These are phyloP conservation scores for Pyralis farinalis DNA, from an alignment of 2,888 invertebrate species.

Conservation along the genomic window DNA sequence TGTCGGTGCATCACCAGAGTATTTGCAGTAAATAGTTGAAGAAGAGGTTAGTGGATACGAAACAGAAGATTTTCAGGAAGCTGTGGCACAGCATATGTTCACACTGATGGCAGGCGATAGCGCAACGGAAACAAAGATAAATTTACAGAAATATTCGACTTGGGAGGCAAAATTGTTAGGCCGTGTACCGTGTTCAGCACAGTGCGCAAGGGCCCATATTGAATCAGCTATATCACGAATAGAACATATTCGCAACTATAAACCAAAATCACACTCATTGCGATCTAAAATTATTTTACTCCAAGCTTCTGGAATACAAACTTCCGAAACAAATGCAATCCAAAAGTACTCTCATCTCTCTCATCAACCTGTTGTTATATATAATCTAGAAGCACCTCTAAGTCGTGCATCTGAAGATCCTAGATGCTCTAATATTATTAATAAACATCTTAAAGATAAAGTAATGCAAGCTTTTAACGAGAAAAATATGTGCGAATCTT, in stretches of 20 bases:
- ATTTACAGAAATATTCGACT: conserved; percentile 14
- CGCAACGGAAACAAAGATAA: conserved; percentile 18
- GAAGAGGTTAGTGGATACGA: conserved; percentile 28
- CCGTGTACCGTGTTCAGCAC: conserved; percentile 40
- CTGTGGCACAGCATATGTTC: conserved; percentile 42
- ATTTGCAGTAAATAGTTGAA: conserved; percentile 30
- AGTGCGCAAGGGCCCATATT: conserved; percentile 41
- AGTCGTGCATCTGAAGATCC: conserved; percentile 30
- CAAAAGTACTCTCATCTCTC: conserved; percentile 32
- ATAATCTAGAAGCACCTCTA: conserved; percentile 35
- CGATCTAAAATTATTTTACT: conserved; percentile 34
- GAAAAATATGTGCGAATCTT: conserved; percentile 45
- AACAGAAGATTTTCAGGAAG: conserved; percentile 37
- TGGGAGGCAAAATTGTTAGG: conserved; percentile 40
- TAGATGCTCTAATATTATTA: conserved; percentile 38
- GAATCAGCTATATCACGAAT: conserved; percentile 36
- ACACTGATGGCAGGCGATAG: conserved; percentile 29
- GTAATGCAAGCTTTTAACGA: conserved; percentile 32
- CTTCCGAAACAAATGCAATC: conserved; percentile 7
- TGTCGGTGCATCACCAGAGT: conserved; percentile 42
- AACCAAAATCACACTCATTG: conserved; percentile 20
- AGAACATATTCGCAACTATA: conserved; percentile 21
- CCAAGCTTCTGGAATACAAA: conserved; percentile 16
- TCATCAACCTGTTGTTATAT: conserved; percentile 25
- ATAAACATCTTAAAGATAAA: conserved; percentile 34